phyloP scores from a whole-genome alignment of 2,797 vertebrate species.

The Lepus townsendii region DNA sequence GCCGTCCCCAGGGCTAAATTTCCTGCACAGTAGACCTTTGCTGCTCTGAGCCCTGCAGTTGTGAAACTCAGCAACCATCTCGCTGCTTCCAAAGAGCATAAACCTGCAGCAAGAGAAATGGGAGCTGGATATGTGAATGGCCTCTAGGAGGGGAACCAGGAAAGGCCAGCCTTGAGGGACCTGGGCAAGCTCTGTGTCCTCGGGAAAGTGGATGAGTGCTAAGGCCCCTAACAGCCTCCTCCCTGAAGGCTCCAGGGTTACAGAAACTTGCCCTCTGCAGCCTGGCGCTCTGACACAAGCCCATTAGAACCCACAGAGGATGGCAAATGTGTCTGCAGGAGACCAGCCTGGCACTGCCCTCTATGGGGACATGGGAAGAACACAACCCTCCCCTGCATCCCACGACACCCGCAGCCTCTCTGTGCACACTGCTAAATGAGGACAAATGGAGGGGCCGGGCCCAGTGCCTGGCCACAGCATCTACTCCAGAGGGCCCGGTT shows the following conservation, averaged over 20 bases:
- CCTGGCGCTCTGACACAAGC: neutral
- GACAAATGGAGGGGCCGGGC: conserved; percentile 59
- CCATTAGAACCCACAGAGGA: neutral
- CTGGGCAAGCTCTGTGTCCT: conserved; percentile 30
- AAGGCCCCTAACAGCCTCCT: neutral
- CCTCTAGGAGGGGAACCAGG: neutral
- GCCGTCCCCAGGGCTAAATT: neutral
- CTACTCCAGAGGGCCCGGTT: neutral
- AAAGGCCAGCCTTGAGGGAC: neutral
- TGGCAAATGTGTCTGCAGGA: neutral
- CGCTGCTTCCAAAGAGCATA: neutral
- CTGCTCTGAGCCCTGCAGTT: neutral
- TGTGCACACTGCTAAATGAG: neutral
- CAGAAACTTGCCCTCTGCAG: neutral
- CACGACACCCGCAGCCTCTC: neutral
- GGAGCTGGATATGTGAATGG: neutral
- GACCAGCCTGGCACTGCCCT: conserved; percentile 57
- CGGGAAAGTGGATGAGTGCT: neutral
- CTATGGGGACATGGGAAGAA: neutral
- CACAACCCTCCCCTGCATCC: neutral
- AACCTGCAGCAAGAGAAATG: neutral
- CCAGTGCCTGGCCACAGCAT: neutral
- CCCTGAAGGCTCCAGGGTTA: neutral
- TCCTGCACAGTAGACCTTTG: neutral
- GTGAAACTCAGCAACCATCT: neutral